phyloP scores from a whole-genome alignment of 1,140 invertebrate species.

The Orius insidiosus region DNA sequence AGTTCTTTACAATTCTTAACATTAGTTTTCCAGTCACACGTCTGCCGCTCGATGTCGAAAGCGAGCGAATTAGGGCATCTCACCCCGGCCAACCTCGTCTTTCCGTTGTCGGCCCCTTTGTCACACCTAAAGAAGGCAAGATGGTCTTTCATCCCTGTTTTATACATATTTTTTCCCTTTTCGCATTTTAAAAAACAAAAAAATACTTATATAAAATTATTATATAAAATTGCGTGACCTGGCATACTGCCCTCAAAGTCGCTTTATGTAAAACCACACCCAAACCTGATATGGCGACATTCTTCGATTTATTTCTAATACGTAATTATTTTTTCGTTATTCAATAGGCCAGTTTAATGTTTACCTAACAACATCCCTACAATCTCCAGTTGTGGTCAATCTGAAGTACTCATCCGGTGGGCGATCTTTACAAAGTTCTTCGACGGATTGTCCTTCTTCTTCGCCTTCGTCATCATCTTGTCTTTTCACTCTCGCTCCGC shows the following conservation, averaged over 20 bases:
- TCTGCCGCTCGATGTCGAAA: constrained; percentile 87
- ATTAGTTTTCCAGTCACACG: constrained; percentile 89
- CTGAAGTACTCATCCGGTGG: constrained; percentile 81
- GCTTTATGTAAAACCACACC: not conserved
- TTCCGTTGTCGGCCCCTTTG: constrained; percentile 67
- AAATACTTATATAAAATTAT: not conserved
- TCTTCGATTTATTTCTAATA: not conserved
- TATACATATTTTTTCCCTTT: not conserved
- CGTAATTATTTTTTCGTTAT: no score
- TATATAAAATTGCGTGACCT: not conserved
- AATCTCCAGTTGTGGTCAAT: constrained; percentile 64
- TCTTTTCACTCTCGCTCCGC: constrained; percentile 17
- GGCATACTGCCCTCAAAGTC: constrained; percentile 1
- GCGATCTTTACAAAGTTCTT: constrained; percentile 68
- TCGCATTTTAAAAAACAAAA: not conserved
- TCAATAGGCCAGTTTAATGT: constrained; percentile 1
- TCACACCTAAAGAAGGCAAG: constrained; percentile 51
- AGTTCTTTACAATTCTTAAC: constrained; percentile 85
- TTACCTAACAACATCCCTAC: constrained; percentile 82
- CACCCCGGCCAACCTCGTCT: constrained; percentile 67
- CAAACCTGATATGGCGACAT: not conserved
- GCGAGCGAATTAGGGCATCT: constrained; percentile 76
- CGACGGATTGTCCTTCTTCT: constrained; percentile 48
- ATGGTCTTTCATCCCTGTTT: constrained; percentile 4
- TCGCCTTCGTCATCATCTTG: constrained; percentile 49